These are phyloP conservation scores for Morpho deidamia DNA, from an alignment of 2,888 invertebrate genomes.

Conservation along the genomic window DNA sequence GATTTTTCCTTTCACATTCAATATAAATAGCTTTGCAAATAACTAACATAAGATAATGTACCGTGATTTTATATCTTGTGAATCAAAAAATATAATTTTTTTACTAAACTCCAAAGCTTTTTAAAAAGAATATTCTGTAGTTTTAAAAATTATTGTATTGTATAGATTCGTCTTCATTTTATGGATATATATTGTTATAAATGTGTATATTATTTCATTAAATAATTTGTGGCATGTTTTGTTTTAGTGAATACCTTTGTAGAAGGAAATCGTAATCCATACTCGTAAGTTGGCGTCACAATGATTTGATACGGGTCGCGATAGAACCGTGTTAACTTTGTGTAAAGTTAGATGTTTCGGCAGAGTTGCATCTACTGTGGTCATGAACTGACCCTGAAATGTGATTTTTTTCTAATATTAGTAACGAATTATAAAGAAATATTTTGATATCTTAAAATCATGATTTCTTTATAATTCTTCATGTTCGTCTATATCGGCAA, in stretches of 20 bases:
- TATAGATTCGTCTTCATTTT: constrained; percentile 29
- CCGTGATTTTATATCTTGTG: constrained; percentile 28
- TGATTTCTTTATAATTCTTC: no score
- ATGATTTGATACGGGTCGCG: no score
- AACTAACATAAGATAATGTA: constrained; percentile 15
- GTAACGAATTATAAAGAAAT: no score
- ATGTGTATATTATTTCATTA: constrained; percentile 33
- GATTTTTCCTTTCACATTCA: background rate
- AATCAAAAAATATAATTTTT: constrained; percentile 26
- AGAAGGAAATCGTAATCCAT: no score
- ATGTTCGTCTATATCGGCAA: no score
- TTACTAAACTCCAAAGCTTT: constrained; percentile 38
- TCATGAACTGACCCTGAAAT: no score
- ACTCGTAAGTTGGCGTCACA: no score
- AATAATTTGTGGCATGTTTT: constrained; percentile 40
- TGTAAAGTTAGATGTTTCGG: no score
- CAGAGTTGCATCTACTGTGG: no score
- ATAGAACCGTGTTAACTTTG: no score
- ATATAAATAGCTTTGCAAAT: constrained; percentile 5
- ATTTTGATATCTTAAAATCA: no score
- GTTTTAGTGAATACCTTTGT: background rate
- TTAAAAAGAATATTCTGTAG: constrained; percentile 31
- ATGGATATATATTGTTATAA: constrained; percentile 30
- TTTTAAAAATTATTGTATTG: constrained; percentile 22
- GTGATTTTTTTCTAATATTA: no score